Base-by-base conservation (phyloP, 2,888 invertebrate species). In the Lasioglossum figueresi region DNA sequence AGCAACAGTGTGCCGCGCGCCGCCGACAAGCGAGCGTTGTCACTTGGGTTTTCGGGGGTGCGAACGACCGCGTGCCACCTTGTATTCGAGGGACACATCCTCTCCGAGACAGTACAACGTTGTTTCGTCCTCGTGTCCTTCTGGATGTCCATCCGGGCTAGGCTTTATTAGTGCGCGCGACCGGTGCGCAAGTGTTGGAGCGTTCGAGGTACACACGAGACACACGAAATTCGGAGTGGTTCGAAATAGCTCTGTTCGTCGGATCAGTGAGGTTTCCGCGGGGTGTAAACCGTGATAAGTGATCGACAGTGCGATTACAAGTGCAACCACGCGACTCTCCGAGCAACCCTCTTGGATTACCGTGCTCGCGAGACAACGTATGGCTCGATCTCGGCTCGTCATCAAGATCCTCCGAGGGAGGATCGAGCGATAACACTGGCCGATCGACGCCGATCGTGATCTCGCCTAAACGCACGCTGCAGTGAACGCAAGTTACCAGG, bases 1-100 rank as follows among this genome's bases (percentile, higher is more conserved):
- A 94, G 94, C 94, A 94, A 94, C 94, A 94, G 94, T 94, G 93
- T 94, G 93, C 92, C 93, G 94, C 93, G 94, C 93, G 93, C 91
- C 91, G 91, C 91, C 91, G 85, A 82, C 77, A 80, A 90, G 92
- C 76, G 89, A 91, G 86, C 81, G 87, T 93, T 88, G 40, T 71
- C 52, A 37, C 43, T 45, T 77, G 0, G 40, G 37, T 66, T 34
- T 12, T n/a, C 48, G 59, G 14, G 27, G 37, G 37, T n/a, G n/a
- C 76, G 48, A 2, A 31, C 43, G 40, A 14, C 37, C 76, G 76
- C 79, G 76, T 76, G 74, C 59, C 52, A 40, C 72, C 23, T 34
- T 68, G 48, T 68, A n/a, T 23, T 12, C 48, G 10, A 68, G 66
- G n/a, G 40, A 27, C 27, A 37, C 37, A 10, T 23, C 8, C 48